These are phyloP conservation scores for Dreissena polymorpha DNA, from an alignment of 1,140 invertebrate species.

Conservation along the genomic window DNA sequence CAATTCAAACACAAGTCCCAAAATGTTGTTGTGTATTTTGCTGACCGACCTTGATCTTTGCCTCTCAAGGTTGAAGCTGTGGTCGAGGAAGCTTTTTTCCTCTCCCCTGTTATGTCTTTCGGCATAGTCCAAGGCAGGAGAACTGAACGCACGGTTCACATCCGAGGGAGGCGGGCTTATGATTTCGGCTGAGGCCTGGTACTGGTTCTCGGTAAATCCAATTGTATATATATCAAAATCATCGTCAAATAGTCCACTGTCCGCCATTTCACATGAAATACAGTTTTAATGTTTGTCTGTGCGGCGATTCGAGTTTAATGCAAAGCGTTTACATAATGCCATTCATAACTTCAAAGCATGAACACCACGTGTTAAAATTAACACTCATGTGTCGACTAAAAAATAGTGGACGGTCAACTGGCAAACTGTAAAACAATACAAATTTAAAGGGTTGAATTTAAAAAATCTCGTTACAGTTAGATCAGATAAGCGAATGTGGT, in stretches of 20 bases:
- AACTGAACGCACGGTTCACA: constrained; percentile 9
- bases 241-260: constrained; percentile 11
- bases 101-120: constrained; percentile 35
- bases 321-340: too few relatives aligned
- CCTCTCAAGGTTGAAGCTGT: constrained; percentile 29
- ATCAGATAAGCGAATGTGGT: too few relatives aligned
- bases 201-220: constrained; percentile 52
- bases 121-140: constrained; percentile 37
- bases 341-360: too few relatives aligned
- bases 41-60: constrained; percentile 20
- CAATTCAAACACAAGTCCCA: constrained; percentile 42
- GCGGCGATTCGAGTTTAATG: too few relatives aligned
- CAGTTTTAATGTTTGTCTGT: too few relatives aligned
- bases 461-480: too few relatives aligned
- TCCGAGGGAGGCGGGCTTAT: constrained; percentile 42
- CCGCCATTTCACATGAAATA: not conserved
- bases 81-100: constrained; percentile 11
- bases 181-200: not conserved
- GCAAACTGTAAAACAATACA: too few relatives aligned
- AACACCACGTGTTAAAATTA: too few relatives aligned
- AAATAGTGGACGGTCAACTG: too few relatives aligned
- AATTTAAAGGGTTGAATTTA: too few relatives aligned
- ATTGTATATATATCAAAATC: constrained; percentile 32
- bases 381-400: too few relatives aligned
- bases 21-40: constrained; percentile 40